Conservation (phyloP, 2,113 vertebrate genomes). For the Anseranas semipalmata region DNA sequence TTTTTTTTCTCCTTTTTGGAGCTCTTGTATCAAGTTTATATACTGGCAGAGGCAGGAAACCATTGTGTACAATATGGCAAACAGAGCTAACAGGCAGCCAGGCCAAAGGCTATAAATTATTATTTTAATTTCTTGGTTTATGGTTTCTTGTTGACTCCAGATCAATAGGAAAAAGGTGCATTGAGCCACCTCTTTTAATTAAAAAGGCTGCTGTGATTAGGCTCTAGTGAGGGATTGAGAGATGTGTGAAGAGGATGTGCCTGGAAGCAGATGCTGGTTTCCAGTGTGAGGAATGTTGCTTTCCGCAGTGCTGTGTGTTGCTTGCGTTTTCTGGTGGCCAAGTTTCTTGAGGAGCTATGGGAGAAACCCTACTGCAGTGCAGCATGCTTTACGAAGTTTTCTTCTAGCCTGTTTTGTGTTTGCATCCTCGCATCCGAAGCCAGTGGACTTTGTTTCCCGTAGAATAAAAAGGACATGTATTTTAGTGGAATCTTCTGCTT, state of each 20-base stretch:
- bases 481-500: constrained; percentile 47
- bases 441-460: constrained; percentile 28
- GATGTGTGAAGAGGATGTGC: not conserved
- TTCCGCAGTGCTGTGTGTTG: not conserved
- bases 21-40: not conserved
- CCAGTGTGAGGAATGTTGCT: not conserved
- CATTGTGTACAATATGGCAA: constrained; percentile 9
- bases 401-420: not conserved
- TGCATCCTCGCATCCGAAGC: constrained; percentile 8
- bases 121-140: constrained; percentile 17
- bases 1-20: not conserved
- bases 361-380: constrained; percentile 31
- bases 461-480: not conserved
- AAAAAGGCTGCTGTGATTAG: constrained; percentile 31
- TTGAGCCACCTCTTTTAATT: constrained; percentile 20
- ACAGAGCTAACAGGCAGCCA: not conserved
- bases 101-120: constrained; percentile 1
- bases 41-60: constrained; percentile 32
- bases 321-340: constrained; percentile 8
- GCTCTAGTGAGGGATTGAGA: not conserved
- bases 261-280: constrained; percentile 19
- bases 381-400: not conserved
- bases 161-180: constrained; percentile 35
- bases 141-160: constrained; percentile 22
- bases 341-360: constrained; percentile 26